A percentile compares a stretch with the other conserved stretches of the same genome.
Evolutionary conservation across 2,113 vertebrate species (phyloP).

Genomic region (Oreotragus oreotragus): DNA sequence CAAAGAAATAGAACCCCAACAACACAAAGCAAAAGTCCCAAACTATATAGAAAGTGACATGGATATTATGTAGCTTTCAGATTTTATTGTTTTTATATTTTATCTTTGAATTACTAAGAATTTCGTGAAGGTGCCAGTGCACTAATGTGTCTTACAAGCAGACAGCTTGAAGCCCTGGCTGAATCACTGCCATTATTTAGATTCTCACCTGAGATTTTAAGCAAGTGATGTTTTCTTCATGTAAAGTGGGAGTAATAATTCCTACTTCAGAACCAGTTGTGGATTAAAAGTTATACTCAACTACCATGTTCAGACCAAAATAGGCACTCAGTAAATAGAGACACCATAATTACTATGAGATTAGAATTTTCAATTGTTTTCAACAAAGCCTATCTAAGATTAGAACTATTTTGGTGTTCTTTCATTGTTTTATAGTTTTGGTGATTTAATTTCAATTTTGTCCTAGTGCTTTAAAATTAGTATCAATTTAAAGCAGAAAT

Average conservation of each 20-base stretch:
- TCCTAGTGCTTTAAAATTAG: conserved; percentile 54
- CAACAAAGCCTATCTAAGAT: conserved; percentile 23
- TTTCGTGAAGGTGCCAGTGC: background rate
- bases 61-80: background rate
- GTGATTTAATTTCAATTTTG: conserved; percentile 34
- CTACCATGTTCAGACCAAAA: background rate
- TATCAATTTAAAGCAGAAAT: conserved; percentile 43
- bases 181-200: background rate
- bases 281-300: background rate
- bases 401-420: background rate
- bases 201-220: conserved; percentile 1
- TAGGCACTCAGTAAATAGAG: background rate
- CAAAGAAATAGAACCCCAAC: background rate
- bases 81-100: conserved; percentile 17
- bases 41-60: background rate
- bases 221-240: conserved; percentile 7
- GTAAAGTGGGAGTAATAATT: background rate
- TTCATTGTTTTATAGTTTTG: conserved; percentile 25
- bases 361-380: conserved; percentile 21
- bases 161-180: background rate
- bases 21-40: background rate
- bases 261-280: background rate
- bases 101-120: conserved; percentile 24
- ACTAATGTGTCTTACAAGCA: background rate
- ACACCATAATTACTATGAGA: background rate